Base-by-base conservation (phyloP, 2,888 invertebrate genomes). In the Eupelmus urozonus region DNA sequence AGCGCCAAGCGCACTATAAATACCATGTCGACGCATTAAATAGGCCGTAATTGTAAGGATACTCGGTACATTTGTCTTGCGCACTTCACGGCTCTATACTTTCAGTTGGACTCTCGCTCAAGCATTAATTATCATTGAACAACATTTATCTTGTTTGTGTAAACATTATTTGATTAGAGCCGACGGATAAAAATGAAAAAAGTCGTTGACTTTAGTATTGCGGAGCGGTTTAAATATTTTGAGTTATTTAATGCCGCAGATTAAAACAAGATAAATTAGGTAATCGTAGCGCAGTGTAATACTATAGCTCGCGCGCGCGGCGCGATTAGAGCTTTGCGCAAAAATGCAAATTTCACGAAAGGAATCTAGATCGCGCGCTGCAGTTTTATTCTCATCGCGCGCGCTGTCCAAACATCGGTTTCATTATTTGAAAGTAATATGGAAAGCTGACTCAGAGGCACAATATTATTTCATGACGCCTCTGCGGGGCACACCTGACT, bases 31-130 rank as follows among this genome's bases (percentile, higher is more conserved):
- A 18, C 55, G 45, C 57, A 65, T 65, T 65, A 57, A 65, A 73
- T 65, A 65, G 62, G 62, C 69, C 27, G 69, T 53, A 76, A 76
- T 76, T 76, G 70, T 34, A 18, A 13, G 42, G 53, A 76, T 60
- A 34, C 42, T 27, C 13, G 34, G 9, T 34, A 34, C 34, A 45
- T 16, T 45, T 45, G 7, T 45, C 16, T 16, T 45, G 2, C 45
- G 13, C 9, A 7, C 13, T 16, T 45, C 16, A n/a, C n/a, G n/a
- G 16, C 16, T 45, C 9, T 45, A 45, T 13, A 13, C 16, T 7
- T 45, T 45, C 45, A 45, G 16, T 45, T 34, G 9, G 3, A 9
- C 34, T 34, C 9, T 34, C n/a, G n/a, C n/a, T n/a, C n/a, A n/a
- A n/a, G n/a, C n/a, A n/a, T n/a, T n/a, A n/a, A n/a, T n/a, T n/a